Evolutionary conservation across 2,113 vertebrate genomes (phyloP).

Genomic region (Oreochromis spilurus): DNA sequence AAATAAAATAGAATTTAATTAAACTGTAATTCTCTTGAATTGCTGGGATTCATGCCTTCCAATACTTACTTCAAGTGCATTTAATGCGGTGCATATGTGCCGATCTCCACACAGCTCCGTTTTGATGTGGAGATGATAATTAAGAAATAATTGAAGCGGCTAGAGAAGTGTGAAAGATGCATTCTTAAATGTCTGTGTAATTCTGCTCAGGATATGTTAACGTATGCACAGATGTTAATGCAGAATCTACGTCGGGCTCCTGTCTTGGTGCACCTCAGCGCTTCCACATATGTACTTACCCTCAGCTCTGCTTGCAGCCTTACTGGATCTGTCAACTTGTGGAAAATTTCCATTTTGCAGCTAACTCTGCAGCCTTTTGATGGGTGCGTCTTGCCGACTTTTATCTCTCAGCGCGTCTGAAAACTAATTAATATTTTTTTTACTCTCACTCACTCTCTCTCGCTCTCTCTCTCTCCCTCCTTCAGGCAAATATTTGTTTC

Average conservation of each 20-base stretch:
- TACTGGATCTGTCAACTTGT: slow-evolving; percentile 86
- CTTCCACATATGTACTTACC: slow-evolving; percentile 66
- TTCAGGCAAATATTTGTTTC: slow-evolving; percentile 97
- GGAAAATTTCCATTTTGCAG: slow-evolving; percentile 93
- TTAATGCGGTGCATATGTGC: neutral
- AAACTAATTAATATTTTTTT: slow-evolving; percentile 92
- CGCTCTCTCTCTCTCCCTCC: slow-evolving; percentile 65
- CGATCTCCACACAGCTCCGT: neutral
- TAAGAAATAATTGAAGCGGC: slow-evolving; percentile 86
- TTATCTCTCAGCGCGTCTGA: slow-evolving; percentile 88
- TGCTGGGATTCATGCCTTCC: neutral
- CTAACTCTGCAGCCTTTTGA: slow-evolving; percentile 88
- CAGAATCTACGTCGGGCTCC: slow-evolving; percentile 59
- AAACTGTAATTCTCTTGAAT: neutral
- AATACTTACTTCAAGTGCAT: slow-evolving; percentile 3
- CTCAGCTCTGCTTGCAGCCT: slow-evolving; percentile 82
- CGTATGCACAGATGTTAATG: slow-evolving; percentile 88
- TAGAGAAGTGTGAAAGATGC: slow-evolving; percentile 83
- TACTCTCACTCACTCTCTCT: slow-evolving; percentile 68
- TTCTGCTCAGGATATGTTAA: slow-evolving; percentile 85
- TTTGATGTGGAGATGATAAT: slow-evolving; percentile 76
- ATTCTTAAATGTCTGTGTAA: slow-evolving; percentile 79
- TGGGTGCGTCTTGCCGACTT: slow-evolving; percentile 89
- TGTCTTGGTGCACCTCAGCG: slow-evolving; percentile 50
- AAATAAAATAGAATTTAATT: neutral